Evolutionary conservation across 2,797 vertebrate species (phyloP).

Genomic region (Rhinatrema bivittatum): DNA sequence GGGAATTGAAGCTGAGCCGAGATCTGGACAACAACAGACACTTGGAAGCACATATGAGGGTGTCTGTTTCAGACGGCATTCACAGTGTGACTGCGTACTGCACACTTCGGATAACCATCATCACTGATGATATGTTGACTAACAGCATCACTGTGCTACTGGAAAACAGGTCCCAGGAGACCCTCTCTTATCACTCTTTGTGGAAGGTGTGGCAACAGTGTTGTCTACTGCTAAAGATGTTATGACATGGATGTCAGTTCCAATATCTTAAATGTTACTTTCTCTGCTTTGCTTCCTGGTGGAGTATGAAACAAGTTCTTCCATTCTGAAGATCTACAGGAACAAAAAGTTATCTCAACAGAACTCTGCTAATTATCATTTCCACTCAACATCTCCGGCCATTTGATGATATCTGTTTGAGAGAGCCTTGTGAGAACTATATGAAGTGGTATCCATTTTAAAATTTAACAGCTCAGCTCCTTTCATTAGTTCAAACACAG

Average conservation of each 20-base stretch:
- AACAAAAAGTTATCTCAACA: conserved; percentile 95
- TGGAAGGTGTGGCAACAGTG: conserved; percentile 86
- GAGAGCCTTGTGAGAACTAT: conserved; percentile 98
- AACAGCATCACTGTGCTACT: conserved; percentile 96
- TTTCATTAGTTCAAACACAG: conserved; percentile 85
- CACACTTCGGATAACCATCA: conserved; percentile 87
- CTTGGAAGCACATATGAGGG: conserved; percentile 86
- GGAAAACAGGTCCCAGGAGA: conserved; percentile 98
- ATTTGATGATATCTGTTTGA: conserved; percentile 93
- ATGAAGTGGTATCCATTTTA: conserved; percentile 98
- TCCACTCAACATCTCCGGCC: conserved; percentile 89
- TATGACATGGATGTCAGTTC: conserved; percentile 87
- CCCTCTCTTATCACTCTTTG: conserved; percentile 78
- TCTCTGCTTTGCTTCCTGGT: conserved; percentile 83
- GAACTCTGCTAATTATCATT: conserved; percentile 79
- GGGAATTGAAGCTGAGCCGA: conserved; percentile 83
- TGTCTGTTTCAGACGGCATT: conserved; percentile 85
- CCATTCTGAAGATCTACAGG: conserved; percentile 90
- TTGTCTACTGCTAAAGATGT: conserved; percentile 81
- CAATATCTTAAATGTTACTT: conserved; percentile 90
- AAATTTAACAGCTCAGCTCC: conserved; percentile 93
- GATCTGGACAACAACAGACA: conserved; percentile 90
- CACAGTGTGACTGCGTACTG: conserved; percentile 73
- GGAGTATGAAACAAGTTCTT: conserved; percentile 73
- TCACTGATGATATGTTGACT: conserved; percentile 95